Base-by-base conservation (phyloP, 2,113 vertebrate species). In the Platysteira castanea region DNA sequence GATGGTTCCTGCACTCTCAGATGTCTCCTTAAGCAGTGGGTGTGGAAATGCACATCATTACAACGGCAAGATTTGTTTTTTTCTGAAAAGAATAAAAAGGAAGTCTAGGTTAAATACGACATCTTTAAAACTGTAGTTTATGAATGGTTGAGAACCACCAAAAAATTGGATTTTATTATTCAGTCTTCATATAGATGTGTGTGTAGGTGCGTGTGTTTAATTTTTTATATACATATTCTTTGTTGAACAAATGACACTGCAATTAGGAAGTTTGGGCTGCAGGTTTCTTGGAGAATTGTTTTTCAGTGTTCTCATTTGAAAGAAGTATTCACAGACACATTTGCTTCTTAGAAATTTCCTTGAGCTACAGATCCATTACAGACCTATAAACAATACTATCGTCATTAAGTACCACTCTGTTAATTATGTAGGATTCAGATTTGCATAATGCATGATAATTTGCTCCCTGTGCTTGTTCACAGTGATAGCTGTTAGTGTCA, bases 161-260 rank as follows among this genome's bases (percentile, higher is more conserved):
- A 93, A 71, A 56, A 39, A n/a, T 1, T 31, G 7, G 13, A 77
- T 84, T 39, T 93, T 37, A 56, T 7, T 59, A 56, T 52, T 68
- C 47, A 46, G 33, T 11, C 54, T 64, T 54, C 52, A 33, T 46
- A 17, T n/a, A 20, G 26, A 17, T 17, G 23, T 22, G 11, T 26
- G 3, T 35, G 33, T 47, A 33, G 8, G 1, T 11, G 3, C 8
- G 2, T 35, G 16, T 3, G 0, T 84, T 67, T 24, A 35, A 20
- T 47, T 57, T 52, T 61, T 73, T 59, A 35, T 31, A 15, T 64
- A 41, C 17, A 2, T 77, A 65, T 65, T 77, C 23, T 73, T 81
- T 39, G 21, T 78, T 84, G 64, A 84, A 54, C 17, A 68, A 85
- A 47, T 82, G 27, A 61, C 9, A 18, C 10, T 35, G 31, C 37